Percentiles rank a stretch among this genome's conserved stretches.
These are phyloP conservation scores for Myodes glareolus DNA, from an alignment of 2,113 vertebrate genomes.

Conservation along the genomic window DNA sequence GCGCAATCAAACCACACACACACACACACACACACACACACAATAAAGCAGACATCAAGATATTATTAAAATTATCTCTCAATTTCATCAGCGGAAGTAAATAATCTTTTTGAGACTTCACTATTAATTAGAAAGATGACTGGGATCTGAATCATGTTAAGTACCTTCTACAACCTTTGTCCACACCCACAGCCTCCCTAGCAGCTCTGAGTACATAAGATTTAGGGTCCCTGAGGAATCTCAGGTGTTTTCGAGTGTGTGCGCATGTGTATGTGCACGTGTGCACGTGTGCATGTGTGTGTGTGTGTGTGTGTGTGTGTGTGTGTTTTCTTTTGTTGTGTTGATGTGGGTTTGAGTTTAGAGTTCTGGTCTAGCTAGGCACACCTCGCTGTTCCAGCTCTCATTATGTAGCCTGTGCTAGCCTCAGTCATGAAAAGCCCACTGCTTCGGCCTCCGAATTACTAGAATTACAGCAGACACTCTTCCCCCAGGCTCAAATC, in stretches of 20 bases:
- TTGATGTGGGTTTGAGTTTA: not conserved
- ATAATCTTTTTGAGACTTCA: not conserved
- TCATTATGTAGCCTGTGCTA: not conserved
- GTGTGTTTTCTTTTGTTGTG: not conserved
- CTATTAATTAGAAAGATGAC: not conserved
- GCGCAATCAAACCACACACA: not conserved
- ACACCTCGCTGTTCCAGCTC: no score
- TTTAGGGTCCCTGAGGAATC: not conserved
- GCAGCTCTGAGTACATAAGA: not conserved
- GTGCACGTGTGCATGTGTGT: not conserved
- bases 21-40: no score
- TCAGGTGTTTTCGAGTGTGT: not conserved
- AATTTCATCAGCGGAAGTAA: constrained; percentile 17
- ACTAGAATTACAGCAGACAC: no score
- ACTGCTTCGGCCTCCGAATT: not conserved
- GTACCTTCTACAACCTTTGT: not conserved
- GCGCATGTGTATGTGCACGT: not conserved
- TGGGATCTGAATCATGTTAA: not conserved
- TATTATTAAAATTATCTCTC: not conserved
- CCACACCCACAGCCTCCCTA: not conserved
- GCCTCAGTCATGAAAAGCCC: not conserved
- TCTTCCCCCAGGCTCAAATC: not conserved
- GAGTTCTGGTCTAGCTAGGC: not conserved
- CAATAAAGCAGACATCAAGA: not conserved
- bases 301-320: not conserved